A percentile compares a stretch with the other conserved stretches of the same genome.
Evolutionary conservation across 2,113 vertebrate genomes (phyloP).

Genomic region (Platysternon megacephalum): DNA sequence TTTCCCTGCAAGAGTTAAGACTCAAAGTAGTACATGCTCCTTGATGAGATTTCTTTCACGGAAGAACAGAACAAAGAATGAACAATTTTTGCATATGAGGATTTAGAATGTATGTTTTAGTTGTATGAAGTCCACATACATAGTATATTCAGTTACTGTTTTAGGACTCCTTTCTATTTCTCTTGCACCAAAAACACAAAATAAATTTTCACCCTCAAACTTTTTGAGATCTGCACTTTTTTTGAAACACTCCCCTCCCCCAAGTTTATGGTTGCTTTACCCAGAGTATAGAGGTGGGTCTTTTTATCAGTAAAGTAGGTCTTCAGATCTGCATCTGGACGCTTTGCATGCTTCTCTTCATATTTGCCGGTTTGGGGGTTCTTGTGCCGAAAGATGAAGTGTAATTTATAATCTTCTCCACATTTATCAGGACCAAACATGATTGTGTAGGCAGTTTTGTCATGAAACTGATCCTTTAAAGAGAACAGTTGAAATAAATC

Average conservation of each 20-base stretch:
- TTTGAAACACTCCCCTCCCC: background rate
- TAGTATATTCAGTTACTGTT: background rate
- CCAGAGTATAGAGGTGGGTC: constrained; percentile 94
- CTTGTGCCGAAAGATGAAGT: constrained; percentile 98
- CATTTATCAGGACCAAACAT: constrained; percentile 99
- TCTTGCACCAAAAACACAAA: background rate
- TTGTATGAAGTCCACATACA: background rate
- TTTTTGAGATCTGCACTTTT: background rate
- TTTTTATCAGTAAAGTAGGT: constrained; percentile 97
- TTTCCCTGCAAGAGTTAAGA: background rate
- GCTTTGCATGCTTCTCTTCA: constrained; percentile 97
- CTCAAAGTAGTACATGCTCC: background rate
- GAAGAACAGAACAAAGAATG: background rate
- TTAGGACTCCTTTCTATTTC: background rate
- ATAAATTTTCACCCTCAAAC: background rate
- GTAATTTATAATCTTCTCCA: constrained; percentile 97
- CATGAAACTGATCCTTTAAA: constrained; percentile 92
- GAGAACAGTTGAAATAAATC: constrained; percentile 13
- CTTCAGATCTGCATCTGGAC: constrained; percentile 92
- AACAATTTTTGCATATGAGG: background rate
- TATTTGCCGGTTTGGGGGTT: constrained; percentile 93
- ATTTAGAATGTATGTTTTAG: background rate
- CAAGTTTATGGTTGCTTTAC: constrained; percentile 66
- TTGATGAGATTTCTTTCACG: background rate
- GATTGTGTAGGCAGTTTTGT: constrained; percentile 96